Conservation (phyloP, 2,113 vertebrate genomes). For the Trinectes maculatus region DNA sequence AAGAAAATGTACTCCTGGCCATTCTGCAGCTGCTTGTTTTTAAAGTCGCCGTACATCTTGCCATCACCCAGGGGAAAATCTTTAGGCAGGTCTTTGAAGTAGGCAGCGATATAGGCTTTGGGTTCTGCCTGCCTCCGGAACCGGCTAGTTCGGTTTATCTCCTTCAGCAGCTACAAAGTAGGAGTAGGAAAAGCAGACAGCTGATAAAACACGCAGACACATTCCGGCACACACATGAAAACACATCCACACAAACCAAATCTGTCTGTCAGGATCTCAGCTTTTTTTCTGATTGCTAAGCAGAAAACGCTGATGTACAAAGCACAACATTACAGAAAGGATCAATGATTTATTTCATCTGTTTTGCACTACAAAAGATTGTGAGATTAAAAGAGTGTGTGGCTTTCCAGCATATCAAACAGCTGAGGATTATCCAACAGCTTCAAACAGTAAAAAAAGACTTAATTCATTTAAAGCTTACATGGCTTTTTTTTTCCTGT, state of each 20-base stretch:
- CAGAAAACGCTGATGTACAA: conserved; percentile 57
- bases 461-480: conserved; percentile 42
- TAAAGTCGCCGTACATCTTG: conserved; percentile 93
- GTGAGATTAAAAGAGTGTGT: conserved; percentile 62
- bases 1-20: conserved; percentile 99
- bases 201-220: conserved; percentile 55
- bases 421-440: conserved; percentile 52
- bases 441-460: conserved; percentile 48
- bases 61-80: conserved; percentile 95
- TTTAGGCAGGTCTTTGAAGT: conserved; percentile 93
- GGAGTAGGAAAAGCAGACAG: conserved; percentile 20
- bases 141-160: conserved; percentile 94
- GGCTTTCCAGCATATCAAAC: conserved; percentile 54
- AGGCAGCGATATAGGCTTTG: conserved; percentile 96
- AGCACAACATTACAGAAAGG: conserved; percentile 54
- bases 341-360: conserved; percentile 66
- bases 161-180: conserved; percentile 88
- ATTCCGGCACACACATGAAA: conserved; percentile 36
- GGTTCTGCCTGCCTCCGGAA: conserved; percentile 90
- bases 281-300: conserved; percentile 39
- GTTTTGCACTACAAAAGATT: conserved; percentile 48
- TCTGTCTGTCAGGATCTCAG: conserved; percentile 41
- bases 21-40: conserved; percentile 95
- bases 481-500: conserved; percentile 27
- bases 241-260: conserved; percentile 46